These are phyloP conservation scores for Drosophila tanythrix DNA, from an alignment of 2,888 invertebrate species.

Conservation along the genomic window DNA sequence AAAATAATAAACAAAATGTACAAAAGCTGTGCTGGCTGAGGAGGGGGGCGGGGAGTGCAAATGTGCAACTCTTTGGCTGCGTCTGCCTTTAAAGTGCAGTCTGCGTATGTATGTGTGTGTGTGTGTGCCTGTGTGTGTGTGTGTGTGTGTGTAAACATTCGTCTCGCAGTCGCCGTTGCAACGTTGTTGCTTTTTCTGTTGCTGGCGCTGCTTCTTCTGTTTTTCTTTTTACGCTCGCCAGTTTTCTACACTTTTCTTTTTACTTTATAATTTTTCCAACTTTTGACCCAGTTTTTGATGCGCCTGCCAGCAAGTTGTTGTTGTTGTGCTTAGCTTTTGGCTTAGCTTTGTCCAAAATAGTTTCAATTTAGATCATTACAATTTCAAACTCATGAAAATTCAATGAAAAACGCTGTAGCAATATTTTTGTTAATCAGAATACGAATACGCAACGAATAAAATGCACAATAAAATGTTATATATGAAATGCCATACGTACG, in stretches of 20 bases:
- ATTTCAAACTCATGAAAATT: constrained; percentile 23
- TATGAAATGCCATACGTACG: constrained; percentile 31
- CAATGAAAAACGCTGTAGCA: not conserved
- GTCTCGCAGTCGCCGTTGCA: constrained; percentile 36
- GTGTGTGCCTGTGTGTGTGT: constrained; percentile 1
- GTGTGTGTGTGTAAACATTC: constrained; percentile 59
- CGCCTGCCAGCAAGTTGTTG: constrained; percentile 45
- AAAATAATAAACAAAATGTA: constrained; percentile 61
- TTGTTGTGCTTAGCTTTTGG: constrained; percentile 11
- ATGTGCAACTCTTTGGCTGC: constrained; percentile 35
- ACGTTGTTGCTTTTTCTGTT: constrained; percentile 23
- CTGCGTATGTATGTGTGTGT: not conserved
- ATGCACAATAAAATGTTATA: constrained; percentile 43
- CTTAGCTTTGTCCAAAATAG: constrained; percentile 21
- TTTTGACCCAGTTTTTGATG: constrained; percentile 74
- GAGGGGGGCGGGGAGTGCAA: not conserved
- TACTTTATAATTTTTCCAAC: constrained; percentile 78
- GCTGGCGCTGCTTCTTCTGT: constrained; percentile 31
- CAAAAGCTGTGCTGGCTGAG: constrained; percentile 16
- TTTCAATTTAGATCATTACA: constrained; percentile 13
- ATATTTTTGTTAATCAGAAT: constrained; percentile 17
- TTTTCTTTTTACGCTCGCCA: constrained; percentile 51
- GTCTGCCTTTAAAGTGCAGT: constrained; percentile 34
- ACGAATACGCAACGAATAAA: constrained; percentile 22
- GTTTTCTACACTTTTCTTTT: constrained; percentile 74